These are phyloP conservation scores for Graptemys geographica DNA, from an alignment of 2,797 vertebrate genomes.

Conservation along the genomic window DNA sequence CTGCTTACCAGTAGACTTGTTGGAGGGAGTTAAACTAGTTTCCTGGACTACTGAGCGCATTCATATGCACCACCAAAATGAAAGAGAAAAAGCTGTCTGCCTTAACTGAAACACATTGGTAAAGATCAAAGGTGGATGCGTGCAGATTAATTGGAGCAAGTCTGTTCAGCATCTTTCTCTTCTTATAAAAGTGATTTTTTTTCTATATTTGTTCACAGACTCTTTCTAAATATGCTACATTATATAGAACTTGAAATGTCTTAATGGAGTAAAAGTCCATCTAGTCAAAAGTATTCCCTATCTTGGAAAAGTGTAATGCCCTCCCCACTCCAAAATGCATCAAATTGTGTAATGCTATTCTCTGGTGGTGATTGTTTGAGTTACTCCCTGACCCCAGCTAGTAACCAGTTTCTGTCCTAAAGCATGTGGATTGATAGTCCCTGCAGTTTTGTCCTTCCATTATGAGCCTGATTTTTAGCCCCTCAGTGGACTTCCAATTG, in stretches of 20 bases:
- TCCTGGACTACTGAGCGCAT: not conserved
- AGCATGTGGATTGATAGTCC: not conserved
- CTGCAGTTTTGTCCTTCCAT: not conserved
- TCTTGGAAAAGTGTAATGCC: not conserved
- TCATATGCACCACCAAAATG: not conserved
- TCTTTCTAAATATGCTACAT: not conserved
- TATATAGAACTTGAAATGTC: not conserved
- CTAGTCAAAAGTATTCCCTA: not conserved
- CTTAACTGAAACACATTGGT: not conserved
- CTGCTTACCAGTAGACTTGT: slow-evolving; percentile 31
- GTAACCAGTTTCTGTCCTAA: not conserved
- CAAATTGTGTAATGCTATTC: not conserved
- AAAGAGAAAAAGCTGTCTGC: not conserved
- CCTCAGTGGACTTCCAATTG: not conserved
- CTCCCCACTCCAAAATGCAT: not conserved
- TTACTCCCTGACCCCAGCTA: not conserved
- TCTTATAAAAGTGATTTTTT: not conserved
- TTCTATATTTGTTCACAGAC: not conserved
- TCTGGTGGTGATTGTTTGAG: not conserved
- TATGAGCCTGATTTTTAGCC: not conserved
- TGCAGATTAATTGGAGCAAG: not conserved
- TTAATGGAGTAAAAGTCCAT: not conserved
- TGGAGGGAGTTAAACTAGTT: not conserved
- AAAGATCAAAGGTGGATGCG: not conserved
- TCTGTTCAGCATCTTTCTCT: not conserved